Evolutionary conservation across 2,113 vertebrate genomes (phyloP), one percentile per base, ranked within the genome.

Genomic region (Platichthys stellatus): DNA sequence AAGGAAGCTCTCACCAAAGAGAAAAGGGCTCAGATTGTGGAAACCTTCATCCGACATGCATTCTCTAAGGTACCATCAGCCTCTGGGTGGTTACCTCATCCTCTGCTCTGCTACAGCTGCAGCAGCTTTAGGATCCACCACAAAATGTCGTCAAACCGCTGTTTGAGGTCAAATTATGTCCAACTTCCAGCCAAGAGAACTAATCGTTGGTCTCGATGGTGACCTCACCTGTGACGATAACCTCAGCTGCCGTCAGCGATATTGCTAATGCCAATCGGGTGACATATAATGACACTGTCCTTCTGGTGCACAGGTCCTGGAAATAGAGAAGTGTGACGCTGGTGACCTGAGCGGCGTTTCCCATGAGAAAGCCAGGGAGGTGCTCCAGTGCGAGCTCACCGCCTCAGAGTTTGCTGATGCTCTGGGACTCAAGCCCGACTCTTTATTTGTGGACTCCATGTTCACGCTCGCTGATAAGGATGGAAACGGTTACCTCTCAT

Each of bases 381-480:
- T 95, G 18, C 95, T 99, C 13, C 93, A 90, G 0, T 99, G 96
- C 24, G 98, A 99, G 86, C 94, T 99, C 81, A 95, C 95, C 18
- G 95, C 96, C 17, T 89, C 92, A 0, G 98, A 99, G 88, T 97
- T 99, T 85, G 97, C 98, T 0, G 93, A 97, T 15, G 96, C 96
- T 0, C 87, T 99, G 26, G 96, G 97, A 20, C 95, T 99, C 70
- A 97, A 98, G 67, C 90, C 95, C 0, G 91, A 97, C 70, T 97
- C 97, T 13, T 91, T 95, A 67, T 99, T 99, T 72, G 96, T 99
- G 79, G 95, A 99, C 45, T 96, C 96, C 88, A 99, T 99, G 97
- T 99, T 99, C 89, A 96, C 95, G 1, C 84, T 98, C 26, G 97
- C 97, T 0, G 98, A 99, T 90, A 98, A 98, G 88, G 98, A 99